Evolutionary conservation across 23 tunicate species (phyloP).

Genomic region (Ciona savignyi): DNA sequence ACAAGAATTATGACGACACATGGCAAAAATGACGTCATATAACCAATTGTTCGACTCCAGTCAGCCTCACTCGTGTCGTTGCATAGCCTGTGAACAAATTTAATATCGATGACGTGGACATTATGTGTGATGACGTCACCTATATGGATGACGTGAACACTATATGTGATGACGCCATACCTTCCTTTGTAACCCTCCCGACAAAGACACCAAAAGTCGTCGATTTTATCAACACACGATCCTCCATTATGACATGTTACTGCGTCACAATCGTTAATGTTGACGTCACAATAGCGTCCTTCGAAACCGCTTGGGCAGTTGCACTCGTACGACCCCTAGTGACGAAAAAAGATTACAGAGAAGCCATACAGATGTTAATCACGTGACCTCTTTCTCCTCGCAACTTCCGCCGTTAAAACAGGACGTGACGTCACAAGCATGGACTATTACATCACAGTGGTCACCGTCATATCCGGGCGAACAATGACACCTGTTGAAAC

Average conservation of each 20-base stretch:
- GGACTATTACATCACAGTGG: slow-evolving; percentile 21
- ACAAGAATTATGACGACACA: neutral
- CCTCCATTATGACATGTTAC: slow-evolving; percentile 33
- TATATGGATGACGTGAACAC: neutral
- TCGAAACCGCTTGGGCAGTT: slow-evolving; percentile 51
- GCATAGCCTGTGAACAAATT: neutral
- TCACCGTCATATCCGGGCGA: slow-evolving; percentile 29
- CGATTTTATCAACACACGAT: slow-evolving; percentile 29
- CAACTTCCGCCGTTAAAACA: slow-evolving; percentile 61
- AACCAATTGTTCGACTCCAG: neutral
- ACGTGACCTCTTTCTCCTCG: slow-evolving; percentile 28
- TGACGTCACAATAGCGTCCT: slow-evolving; percentile 52
- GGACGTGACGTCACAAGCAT: slow-evolving; percentile 10
- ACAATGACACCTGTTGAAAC: slow-evolving; percentile 22
- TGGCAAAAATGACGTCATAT: neutral
- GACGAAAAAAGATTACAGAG: neutral
- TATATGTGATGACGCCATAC: no score
- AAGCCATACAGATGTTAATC: neutral
- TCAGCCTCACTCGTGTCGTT: neutral
- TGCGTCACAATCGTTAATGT: slow-evolving; percentile 49
- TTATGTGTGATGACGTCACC: neutral
- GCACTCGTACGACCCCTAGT: slow-evolving; percentile 43
- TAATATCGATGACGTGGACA: neutral
- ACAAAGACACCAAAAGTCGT: slow-evolving; percentile 33
- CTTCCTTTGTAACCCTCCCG: slow-evolving; percentile 23